phyloP scores from a whole-genome alignment of 2,113 vertebrate genomes.

The Tympanuchus pallidicinctus region DNA sequence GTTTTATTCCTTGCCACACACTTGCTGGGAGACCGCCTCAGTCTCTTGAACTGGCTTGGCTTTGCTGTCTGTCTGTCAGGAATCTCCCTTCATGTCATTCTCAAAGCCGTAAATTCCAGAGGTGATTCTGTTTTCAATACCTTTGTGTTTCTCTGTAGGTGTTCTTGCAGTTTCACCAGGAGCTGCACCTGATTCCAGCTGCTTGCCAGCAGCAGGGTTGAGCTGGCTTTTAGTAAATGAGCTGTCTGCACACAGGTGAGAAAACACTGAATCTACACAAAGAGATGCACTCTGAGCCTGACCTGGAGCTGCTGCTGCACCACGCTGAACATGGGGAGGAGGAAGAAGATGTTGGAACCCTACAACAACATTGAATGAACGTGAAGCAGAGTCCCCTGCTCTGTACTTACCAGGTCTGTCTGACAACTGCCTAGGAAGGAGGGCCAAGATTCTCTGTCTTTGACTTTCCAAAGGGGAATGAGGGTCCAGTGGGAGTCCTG shows the following conservation, averaged over 20 bases:
- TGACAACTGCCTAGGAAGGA: background rate
- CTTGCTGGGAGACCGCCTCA: conserved; percentile 89
- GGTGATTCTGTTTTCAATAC: conserved; percentile 75
- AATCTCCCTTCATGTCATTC: conserved; percentile 89
- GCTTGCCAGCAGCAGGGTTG: accelerated
- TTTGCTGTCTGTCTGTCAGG: conserved; percentile 91
- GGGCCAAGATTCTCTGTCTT: background rate
- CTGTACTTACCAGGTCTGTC: background rate
- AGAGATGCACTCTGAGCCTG: conserved; percentile 70
- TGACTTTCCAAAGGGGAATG: background rate
- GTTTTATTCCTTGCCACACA: conserved; percentile 86
- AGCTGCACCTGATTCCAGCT: background rate
- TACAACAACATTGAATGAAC: conserved; percentile 40
- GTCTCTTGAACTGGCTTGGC: conserved; percentile 89
- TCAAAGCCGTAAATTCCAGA: conserved; percentile 87
- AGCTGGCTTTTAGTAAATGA: background rate
- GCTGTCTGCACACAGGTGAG: conserved; percentile 65
- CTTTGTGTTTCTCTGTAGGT: background rate
- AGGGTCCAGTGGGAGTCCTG: background rate
- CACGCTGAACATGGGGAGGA: conserved; percentile 59
- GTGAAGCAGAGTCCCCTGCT: background rate
- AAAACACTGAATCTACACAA: conserved; percentile 62
- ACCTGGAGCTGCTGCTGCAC: conserved; percentile 86
- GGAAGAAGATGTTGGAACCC: conserved; percentile 69
- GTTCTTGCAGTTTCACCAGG: background rate